These are phyloP conservation scores for Scyliorhinus canicula DNA, from an alignment of 2,797 vertebrate genomes.

Conservation along the genomic window DNA sequence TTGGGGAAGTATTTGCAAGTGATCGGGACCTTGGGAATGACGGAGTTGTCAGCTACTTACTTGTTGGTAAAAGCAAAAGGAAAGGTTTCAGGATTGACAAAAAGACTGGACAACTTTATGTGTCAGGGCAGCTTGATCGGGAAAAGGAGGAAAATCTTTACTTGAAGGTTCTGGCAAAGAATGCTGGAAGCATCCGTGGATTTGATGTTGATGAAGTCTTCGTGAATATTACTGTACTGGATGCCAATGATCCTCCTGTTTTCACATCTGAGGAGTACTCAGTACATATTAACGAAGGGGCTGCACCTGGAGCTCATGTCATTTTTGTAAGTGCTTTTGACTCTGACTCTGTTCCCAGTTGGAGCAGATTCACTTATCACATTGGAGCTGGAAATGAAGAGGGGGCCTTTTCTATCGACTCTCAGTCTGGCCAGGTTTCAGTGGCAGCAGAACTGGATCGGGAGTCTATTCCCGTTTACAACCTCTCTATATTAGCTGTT, in stretches of 20 bases:
- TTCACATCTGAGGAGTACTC: conserved; percentile 81
- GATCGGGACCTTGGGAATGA: conserved; percentile 89
- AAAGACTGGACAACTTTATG: conserved; percentile 83
- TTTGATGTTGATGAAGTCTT: conserved; percentile 91
- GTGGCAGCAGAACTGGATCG: conserved; percentile 84
- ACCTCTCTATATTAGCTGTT: conserved; percentile 80
- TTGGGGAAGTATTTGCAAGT: conserved; percentile 95
- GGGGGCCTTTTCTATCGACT: conserved; percentile 81
- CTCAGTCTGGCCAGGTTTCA: conserved; percentile 88
- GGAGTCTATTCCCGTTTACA: conserved; percentile 81
- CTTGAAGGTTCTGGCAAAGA: conserved; percentile 89
- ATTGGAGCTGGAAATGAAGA: conserved; percentile 74
- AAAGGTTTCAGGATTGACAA: conserved; percentile 84
- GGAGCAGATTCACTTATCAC: conserved; percentile 93
- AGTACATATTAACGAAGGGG: conserved; percentile 83
- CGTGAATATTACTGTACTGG: conserved; percentile 87
- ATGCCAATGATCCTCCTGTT: conserved; percentile 91
- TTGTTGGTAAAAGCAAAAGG: conserved; percentile 85
- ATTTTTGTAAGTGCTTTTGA: conserved; percentile 92
- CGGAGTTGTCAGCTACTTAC: conserved; percentile 87
- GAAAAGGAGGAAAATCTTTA: conserved; percentile 91
- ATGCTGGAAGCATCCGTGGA: conserved; percentile 81
- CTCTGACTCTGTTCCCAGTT: conserved; percentile 91
- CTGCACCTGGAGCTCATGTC: conserved; percentile 79
- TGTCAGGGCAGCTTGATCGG: conserved; percentile 81